These are phyloP conservation scores for Labia minor DNA, from an alignment of 2,888 invertebrate genomes.

Conservation along the genomic window DNA sequence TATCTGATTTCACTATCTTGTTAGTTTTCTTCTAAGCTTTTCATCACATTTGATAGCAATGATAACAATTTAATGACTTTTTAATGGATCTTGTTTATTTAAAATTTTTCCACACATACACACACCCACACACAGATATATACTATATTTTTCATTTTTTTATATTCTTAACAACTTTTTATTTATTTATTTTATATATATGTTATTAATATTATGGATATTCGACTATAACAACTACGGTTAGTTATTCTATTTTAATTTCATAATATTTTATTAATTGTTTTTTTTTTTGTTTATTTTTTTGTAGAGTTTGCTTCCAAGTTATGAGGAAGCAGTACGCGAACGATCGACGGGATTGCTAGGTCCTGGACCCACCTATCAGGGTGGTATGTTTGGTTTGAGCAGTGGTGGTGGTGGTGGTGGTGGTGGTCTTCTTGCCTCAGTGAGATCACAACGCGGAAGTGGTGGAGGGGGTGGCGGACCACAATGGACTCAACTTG, in stretches of 20 bases:
- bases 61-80: conserved; percentile 26
- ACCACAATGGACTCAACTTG: conserved; percentile 35
- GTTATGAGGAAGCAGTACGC: conserved; percentile 42
- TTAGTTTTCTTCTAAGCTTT: too few species aligned
- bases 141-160: too few species aligned
- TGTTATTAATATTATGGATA: too few species aligned
- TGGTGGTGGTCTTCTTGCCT: conserved; percentile 27
- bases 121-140: too few species aligned
- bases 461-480: conserved; percentile 34
- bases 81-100: not conserved
- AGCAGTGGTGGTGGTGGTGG: conserved; percentile 26
- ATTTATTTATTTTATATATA: too few species aligned
- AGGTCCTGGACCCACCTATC: conserved; percentile 24
- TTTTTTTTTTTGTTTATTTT: too few species aligned
- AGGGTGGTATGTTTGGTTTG: not conserved
- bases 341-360: conserved; percentile 28
- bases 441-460: conserved; percentile 24
- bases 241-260: too few species aligned
- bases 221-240: too few species aligned
- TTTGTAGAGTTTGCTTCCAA: conserved; percentile 37
- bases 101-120: too few species aligned
- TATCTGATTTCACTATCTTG: too few species aligned
- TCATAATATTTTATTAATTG: too few species aligned
- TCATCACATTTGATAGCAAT: conserved; percentile 29
- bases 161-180: too few species aligned